These are phyloP conservation scores for Rafetus swinhoei DNA, from an alignment of 2,113 vertebrate species.

Conservation along the genomic window DNA sequence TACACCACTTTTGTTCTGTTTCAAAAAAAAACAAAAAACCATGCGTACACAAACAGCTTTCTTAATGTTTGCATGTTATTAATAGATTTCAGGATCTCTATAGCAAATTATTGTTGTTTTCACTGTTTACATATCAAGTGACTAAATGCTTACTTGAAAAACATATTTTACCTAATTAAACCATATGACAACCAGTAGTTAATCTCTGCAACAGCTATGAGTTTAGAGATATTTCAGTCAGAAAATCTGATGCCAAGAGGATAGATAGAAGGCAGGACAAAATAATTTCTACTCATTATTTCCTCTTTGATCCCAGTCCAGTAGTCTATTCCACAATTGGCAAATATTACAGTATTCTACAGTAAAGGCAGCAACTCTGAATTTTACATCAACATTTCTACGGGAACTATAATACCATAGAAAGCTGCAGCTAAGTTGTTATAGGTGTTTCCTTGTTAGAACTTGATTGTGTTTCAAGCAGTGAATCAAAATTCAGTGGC, in stretches of 20 bases:
- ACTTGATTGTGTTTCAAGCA: neutral
- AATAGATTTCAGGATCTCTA: slow-evolving; percentile 5
- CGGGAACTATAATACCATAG: neutral
- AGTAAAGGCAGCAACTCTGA: rapidly evolving
- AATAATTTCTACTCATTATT: neutral
- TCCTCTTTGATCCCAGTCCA: neutral
- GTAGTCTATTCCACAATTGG: neutral
- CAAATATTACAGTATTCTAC: neutral
- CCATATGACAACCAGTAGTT: neutral
- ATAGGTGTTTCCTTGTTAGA: neutral
- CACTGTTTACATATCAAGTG: neutral
- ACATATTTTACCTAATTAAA: neutral
- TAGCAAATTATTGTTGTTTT: slow-evolving; percentile 11
- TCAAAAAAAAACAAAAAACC: neutral
- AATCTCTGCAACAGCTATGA: neutral
- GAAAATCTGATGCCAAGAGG: neutral
- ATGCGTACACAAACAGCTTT: neutral
- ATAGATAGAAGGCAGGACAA: neutral
- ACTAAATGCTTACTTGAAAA: neutral
- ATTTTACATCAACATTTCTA: neutral
- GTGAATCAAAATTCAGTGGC: neutral
- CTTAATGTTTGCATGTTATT: slow-evolving; percentile 23
- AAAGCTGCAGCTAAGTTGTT: neutral
- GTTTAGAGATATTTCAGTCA: neutral
- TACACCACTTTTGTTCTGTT: slow-evolving; percentile 9